Percentiles rank a stretch among this genome's conserved stretches.
Evolutionary conservation across 2,797 vertebrate genomes (phyloP).

Genomic region (Sebastes goodei): DNA sequence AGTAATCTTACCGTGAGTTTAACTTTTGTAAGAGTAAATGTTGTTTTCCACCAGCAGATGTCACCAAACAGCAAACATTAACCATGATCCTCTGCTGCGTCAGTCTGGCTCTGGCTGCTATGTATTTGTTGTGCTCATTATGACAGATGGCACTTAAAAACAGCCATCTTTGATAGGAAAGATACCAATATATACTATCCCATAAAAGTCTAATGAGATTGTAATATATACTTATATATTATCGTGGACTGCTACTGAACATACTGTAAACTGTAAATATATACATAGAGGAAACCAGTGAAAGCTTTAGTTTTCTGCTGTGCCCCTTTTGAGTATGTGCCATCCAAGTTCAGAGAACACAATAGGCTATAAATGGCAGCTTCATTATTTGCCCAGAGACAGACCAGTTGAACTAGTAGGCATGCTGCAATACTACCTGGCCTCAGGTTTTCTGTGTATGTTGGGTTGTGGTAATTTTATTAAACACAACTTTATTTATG

Average conservation of each 20-base stretch:
- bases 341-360: constrained; percentile 1
- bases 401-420: not conserved
- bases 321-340: constrained; percentile 1
- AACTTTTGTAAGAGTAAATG: not conserved
- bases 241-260: not conserved
- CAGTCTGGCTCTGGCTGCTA: constrained; percentile 28
- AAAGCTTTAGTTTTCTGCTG: not conserved
- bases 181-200: constrained; percentile 23
- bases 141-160: constrained; percentile 68
- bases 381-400: constrained; percentile 25
- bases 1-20: not conserved
- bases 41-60: constrained; percentile 61
- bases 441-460: not conserved
- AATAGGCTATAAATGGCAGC: constrained; percentile 18
- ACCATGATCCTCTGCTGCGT: constrained; percentile 19
- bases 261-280: not conserved
- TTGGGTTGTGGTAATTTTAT: not conserved
- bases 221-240: not conserved
- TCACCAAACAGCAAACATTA: constrained; percentile 49
- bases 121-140: constrained; percentile 43
- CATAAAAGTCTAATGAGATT: not conserved
- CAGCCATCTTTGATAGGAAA: constrained; percentile 57
- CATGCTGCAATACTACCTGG: not conserved
- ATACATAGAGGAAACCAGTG: not conserved
- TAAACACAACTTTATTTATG: not conserved